Evolutionary conservation across 2,113 vertebrate species (phyloP), one percentile per base, ranked within the genome.

Genomic region (Barnardius zonarius): DNA sequence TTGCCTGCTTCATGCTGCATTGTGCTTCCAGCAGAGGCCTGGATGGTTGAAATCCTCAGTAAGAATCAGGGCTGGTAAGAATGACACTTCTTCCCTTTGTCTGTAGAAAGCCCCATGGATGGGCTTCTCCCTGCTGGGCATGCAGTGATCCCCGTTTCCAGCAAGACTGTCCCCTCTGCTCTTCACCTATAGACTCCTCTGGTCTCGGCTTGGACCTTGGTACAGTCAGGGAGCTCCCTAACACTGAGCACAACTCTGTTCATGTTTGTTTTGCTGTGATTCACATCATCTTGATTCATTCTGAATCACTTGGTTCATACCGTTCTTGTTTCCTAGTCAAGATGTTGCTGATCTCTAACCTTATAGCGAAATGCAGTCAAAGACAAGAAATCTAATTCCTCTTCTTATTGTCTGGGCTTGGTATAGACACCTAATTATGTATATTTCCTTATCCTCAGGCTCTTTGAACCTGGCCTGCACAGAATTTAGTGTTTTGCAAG

Each of bases 311-410:
- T 88, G 49, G 80, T 74, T 94, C 68, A n/a, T 51, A 33, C 81
- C 3, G 31, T 72, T 83, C 73, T 86, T 86, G 54, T 86, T 95
- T 93, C 83, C 62, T 93, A 84, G 86, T 95, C 86, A 76, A 79
- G 77, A 61, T 73, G 62, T 72, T 4, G 1, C 57, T 81, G 57
- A 79, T 89, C 69, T 95, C 69, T 84, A 84, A 91, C 69, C 69
- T 55, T 69, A 44, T 63, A 82, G 81, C 79, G 39, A 86, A 92
- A 96, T 72, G 61, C 37, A 81, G 46, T 27, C 3, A 13, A 92
- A 78, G 66, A 69, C 54, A 74, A 90, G 83, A 80, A 91, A 78
- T 82, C 24, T 66, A 82, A 95, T 92, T 92, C 77, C 22, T 68
- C 63, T 69, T 92, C 17, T 63, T 91, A 93, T 86, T 91, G 86